Conservation (phyloP, 2,888 invertebrate species). For the Volucella zonaria region DNA sequence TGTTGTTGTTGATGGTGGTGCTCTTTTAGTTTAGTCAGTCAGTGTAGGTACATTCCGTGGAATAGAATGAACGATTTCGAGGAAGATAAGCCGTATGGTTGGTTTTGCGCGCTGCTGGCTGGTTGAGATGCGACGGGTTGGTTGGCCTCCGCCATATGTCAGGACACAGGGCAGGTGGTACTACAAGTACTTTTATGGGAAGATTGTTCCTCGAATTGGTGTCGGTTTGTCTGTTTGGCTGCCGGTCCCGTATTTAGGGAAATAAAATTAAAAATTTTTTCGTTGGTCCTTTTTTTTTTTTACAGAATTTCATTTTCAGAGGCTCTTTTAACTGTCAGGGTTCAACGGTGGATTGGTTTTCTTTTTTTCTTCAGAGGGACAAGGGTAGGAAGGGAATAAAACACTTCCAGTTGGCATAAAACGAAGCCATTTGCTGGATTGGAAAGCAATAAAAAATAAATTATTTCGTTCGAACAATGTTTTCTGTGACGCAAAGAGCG, state of each 20-base stretch:
- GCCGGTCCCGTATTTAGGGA: slow-evolving; percentile 14
- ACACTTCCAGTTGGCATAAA: slow-evolving; percentile 40
- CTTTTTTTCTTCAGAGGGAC: background rate
- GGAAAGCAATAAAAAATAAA: slow-evolving; percentile 39
- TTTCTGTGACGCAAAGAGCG: background rate
- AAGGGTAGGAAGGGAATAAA: slow-evolving; percentile 7
- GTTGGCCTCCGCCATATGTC: slow-evolving; percentile 55
- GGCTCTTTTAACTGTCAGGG: slow-evolving; percentile 33
- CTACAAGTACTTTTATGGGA: slow-evolving; percentile 4
- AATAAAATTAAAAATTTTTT: slow-evolving; percentile 22
- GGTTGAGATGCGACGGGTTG: slow-evolving; percentile 10
- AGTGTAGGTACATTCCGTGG: slow-evolving; percentile 19
- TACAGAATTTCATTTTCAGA: background rate
- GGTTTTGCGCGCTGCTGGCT: no score
- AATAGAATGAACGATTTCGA: slow-evolving; percentile 34
- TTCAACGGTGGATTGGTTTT: slow-evolving; percentile 37
- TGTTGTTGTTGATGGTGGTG: background rate
- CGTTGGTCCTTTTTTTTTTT: slow-evolving; percentile 14
- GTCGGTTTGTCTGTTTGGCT: background rate
- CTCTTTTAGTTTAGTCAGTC: background rate
- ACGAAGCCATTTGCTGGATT: slow-evolving; percentile 29
- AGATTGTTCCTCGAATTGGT: background rate
- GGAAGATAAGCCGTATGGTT: slow-evolving; percentile 44
- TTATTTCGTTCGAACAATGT: slow-evolving; percentile 32
- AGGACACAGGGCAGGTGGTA: slow-evolving; percentile 62